Evolutionary conservation across 2,888 invertebrate genomes (phyloP), one percentile per base, ranked within the genome.

Genomic region (Tribolium freemani): DNA sequence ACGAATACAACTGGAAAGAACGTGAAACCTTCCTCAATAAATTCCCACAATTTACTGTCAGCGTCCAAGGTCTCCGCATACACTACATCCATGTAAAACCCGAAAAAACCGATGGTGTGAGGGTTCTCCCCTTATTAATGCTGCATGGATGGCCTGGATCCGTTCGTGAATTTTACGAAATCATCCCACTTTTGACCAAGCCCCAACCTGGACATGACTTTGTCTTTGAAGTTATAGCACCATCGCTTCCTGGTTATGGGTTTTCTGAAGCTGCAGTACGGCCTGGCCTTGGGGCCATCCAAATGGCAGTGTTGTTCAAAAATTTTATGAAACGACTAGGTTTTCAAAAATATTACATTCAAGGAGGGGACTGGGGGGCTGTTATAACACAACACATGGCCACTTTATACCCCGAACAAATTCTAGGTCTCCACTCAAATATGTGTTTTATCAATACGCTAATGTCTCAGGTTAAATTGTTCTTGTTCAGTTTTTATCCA

Each of bases 81-180:
- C 92, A 91, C 77, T 84, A 77, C 71, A 72, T 84, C n/a, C 84
- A 84, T 57, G 88, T 90, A 0, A 92, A 91, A 84, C 91, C 91
- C 3, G 84, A 79, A 60, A 26, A 26, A 26, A 72, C 76, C 83
- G 71, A 78, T 0, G 51, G 70, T 2, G 26, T 81, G 0, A 83
- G 88, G 79, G 88, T 90, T 0, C 75, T 93, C 0, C 94, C 95
- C 0, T 81, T 95, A 0, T 85, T 95, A 1, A 78, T 97, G 45
- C 84, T 94, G 9, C 96, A 97, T 83, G 97, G 97, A 44, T 97
- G 97, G 96, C 96, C 96, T 0, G 95, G 96, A 0, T 95, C 94
- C 0, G 89, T 96, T 0, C 88, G 92, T 11, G 96, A 97, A 86
- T 96, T 96, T 86, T 93, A 93, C 80, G 91, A 92, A 57, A 85